Conservation (phyloP, 1,140 invertebrate genomes). For the Sarcophaga peregrina region DNA sequence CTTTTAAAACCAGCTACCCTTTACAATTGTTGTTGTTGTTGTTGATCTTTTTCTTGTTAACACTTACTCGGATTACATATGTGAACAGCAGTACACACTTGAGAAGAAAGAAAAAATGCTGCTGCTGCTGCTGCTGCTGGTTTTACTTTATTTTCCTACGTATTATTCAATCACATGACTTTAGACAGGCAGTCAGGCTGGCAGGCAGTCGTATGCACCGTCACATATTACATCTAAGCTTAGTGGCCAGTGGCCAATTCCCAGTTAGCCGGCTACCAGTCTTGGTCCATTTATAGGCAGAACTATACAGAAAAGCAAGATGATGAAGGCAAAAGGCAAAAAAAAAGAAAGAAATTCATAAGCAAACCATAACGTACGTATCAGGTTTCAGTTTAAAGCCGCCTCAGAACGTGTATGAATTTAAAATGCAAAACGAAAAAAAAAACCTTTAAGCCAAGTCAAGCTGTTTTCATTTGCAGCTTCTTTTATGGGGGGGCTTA, state of each 20-base stretch:
- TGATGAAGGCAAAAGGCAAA: too few relatives aligned
- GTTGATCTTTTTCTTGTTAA: not conserved
- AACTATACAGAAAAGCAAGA: too few relatives aligned
- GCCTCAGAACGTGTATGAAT: not conserved
- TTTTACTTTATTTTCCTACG: not conserved
- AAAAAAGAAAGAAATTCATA: not conserved
- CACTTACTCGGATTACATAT: slow-evolving; percentile 7
- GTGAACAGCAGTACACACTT: not conserved
- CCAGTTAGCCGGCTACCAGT: not conserved
- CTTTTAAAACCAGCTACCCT: not conserved
- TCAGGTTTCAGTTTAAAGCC: not conserved
- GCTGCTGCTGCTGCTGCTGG: too few relatives aligned
- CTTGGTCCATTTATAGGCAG: slow-evolving; percentile 1
- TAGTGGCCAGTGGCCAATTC: not conserved
- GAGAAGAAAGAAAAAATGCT: too few relatives aligned
- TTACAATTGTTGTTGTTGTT: not conserved
- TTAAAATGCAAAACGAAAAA: not conserved
- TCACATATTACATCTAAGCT: too few relatives aligned
- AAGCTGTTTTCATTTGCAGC: too few relatives aligned
- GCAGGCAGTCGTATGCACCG: not conserved
- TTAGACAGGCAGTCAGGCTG: not conserved
- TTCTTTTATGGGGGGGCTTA: too few relatives aligned
- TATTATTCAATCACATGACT: not conserved
- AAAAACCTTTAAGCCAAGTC: too few relatives aligned
- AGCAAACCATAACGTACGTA: not conserved